These are phyloP conservation scores for Merluccius polli DNA, from an alignment of 2,797 vertebrate species.

Conservation along the genomic window DNA sequence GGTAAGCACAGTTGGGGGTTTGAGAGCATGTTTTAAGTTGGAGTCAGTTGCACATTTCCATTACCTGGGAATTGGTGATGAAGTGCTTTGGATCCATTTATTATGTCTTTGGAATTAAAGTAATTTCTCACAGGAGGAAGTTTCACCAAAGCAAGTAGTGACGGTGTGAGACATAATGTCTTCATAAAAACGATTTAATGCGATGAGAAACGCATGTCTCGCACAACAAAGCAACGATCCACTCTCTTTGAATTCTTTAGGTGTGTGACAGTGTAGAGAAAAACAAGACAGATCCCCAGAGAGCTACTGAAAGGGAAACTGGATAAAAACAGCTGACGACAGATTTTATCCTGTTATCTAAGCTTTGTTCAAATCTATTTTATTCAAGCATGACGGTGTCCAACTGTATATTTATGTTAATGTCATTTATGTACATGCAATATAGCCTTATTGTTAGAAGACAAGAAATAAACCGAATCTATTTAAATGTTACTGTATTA, in stretches of 20 bases:
- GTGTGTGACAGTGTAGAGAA: not conserved
- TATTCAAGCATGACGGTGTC: not conserved
- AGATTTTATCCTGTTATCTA: not conserved
- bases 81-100: no score
- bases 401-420: not conserved
- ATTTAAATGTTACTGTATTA: not conserved
- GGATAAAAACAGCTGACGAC: not conserved
- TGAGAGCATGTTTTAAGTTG: no score
- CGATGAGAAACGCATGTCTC: not conserved
- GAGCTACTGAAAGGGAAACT: not conserved
- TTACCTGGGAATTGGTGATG: no score
- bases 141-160: not conserved
- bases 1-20: no score
- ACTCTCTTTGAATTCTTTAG: not conserved
- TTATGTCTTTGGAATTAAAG: not conserved
- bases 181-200: not conserved
- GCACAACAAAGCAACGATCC: not conserved
- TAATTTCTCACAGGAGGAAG: not conserved
- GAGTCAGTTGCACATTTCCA: not conserved
- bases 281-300: not conserved
- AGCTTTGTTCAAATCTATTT: not conserved
- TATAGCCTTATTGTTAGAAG: not conserved
- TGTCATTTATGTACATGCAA: not conserved
- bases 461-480: not conserved
- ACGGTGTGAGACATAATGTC: slow-evolving; percentile 1